Conservation (phyloP, 2,113 vertebrate genomes). For the Strix aluco region DNA sequence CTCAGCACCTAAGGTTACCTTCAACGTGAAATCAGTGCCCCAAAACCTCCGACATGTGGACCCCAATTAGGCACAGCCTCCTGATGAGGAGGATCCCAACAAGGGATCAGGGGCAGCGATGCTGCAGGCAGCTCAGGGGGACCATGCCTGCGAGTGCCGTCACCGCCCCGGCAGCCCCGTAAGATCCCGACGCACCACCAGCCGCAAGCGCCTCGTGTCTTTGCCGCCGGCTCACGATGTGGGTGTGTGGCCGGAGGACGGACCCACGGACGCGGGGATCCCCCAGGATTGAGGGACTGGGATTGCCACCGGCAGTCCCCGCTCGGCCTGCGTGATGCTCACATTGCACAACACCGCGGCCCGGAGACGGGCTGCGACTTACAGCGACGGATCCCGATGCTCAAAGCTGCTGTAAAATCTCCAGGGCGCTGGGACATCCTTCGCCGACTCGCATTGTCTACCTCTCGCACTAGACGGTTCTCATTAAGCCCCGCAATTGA, state of each 20-base stretch:
- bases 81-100: neutral
- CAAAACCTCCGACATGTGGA: neutral
- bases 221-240: fast-evolving
- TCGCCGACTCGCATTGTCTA: neutral
- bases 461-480: slow-evolving; percentile 39
- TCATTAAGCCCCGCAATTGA: slow-evolving; percentile 34
- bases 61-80: neutral
- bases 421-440: neutral
- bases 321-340: fast-evolving
- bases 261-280: fast-evolving
- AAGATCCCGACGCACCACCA: too few species aligned
- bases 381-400: neutral
- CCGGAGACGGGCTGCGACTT: neutral
- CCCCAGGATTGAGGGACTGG: neutral
- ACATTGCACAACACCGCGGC: fast-evolving
- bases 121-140: too few species aligned
- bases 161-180: neutral
- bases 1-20: neutral
- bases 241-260: fast-evolving
- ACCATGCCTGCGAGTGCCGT: fast-evolving
- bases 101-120: fast-evolving
- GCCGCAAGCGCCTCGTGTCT: fast-evolving
- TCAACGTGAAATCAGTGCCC: fast-evolving
- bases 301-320: neutral
- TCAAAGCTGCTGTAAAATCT: neutral